Base-by-base conservation (phyloP, 64 coral and sea anemone species). In the Dendrophyllia cribrosa region DNA sequence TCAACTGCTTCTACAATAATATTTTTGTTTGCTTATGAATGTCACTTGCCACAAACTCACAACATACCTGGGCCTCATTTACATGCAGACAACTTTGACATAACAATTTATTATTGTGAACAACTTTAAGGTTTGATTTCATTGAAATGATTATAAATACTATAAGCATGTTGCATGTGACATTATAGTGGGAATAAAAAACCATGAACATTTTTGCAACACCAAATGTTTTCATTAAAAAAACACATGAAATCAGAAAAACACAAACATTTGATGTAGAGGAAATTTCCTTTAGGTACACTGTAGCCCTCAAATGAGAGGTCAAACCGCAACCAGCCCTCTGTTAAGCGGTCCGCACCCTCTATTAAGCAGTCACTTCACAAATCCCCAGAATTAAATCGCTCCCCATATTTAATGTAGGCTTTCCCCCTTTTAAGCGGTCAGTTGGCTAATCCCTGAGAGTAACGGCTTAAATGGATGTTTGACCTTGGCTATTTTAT, bases 1-100 rank as follows among this genome's bases (percentile, higher is more conserved):
- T 66, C 16, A 66, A 66, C 64, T 66, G 64, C 64, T 66, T 66
- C 10, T 66, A 66, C 14, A 66, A 15, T n/a, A n/a, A n/a, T n/a
- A n/a, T 66, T 66, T 66, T n/a, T 66, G 64, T 66, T 66, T 66
- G 64, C 64, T 66, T 66, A 66, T 66, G 64, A 66, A 66, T 66
- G 64, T 66, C 64, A 66, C 64, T 66, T 66, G 64, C 64, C 64
- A 66, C 64, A 66, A n/a, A 66, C 64, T 66, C 64, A 66, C 64
- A 66, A 66, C 64, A 66, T 66, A 66, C 64, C 64, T 14, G 64
- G 64, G 14, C 64, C 64, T 66, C 16, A 66, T 66, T 66, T 66
- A 66, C 64, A 66, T 66, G 64, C 64, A 66, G 64, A 66, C 64
- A 66, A n/a, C 64, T 66, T 66, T 15, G 64, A 14, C 64, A 66